Evolutionary conservation across 2,888 invertebrate species (phyloP), one percentile per base, ranked within the genome.

Genomic region (Phrixothrix hirtus): DNA sequence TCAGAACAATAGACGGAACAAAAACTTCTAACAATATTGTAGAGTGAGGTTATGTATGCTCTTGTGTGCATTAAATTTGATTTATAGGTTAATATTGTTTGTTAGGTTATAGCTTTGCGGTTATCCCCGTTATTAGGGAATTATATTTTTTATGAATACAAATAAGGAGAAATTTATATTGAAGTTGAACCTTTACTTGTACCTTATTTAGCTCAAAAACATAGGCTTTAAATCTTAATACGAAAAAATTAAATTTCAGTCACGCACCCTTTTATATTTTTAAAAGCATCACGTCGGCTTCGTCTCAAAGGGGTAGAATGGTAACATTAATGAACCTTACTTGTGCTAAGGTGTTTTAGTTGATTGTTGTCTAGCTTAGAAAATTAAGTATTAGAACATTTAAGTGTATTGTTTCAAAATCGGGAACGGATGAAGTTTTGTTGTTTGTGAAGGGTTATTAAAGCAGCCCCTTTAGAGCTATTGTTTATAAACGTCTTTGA

Each of bases 241-340:
- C n/a, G 21, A 39, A 35, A 42, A 31, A 47, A 47, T 29, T 32
- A 47, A 34, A 47, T 47, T 47, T 46, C 15, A 31, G 43, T 50
- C 49, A 50, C 49, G 49, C 38, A 17, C 44, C 32, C 32, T 16
- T 45, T 51, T 45, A 51, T 39, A 45, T 39, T 45, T 51, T 45
- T 51, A 51, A 51, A 45, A 30, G 42, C 29, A 21, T 51, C 51
- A 51, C 51, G 51, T 51, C 38, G 39, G 9, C 17, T 13, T 25
- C 30, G 11, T 36, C 45, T 45, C 38, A 10, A 16, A 39, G 44
- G 36, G 35, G 36, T 42, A 21, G 7, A 21, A 7, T 3, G 21
- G 21, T 21, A 21, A 21, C 21, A 7, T 3, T 21, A 7, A 3
- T 3, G 21, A 7, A n/a, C n/a, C n/a, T n/a, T 21, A 21, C 30